These are phyloP conservation scores for Elysia chlorotica DNA, from an alignment of 1,140 invertebrate genomes.

Conservation along the genomic window DNA sequence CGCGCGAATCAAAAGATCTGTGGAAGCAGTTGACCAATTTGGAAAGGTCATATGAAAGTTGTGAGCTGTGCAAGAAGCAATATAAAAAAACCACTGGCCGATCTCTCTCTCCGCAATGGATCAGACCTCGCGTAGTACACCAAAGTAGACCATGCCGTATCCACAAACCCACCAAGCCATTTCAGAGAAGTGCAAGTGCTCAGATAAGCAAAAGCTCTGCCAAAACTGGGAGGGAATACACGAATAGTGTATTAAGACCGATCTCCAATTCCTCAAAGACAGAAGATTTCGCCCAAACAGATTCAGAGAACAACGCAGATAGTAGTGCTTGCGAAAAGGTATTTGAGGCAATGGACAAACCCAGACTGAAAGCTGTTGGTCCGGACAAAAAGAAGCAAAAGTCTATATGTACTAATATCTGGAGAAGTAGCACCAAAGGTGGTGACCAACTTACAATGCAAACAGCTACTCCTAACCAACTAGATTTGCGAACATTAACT, in stretches of 20 bases:
- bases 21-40: slow-evolving; percentile 8
- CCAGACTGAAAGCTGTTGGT: no score
- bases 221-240: neutral
- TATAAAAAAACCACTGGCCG: neutral
- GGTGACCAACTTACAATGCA: no score
- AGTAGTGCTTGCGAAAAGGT: no score
- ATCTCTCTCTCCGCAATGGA: neutral
- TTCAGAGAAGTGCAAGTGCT: neutral
- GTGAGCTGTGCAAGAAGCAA: neutral
- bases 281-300: no score
- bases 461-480: no score
- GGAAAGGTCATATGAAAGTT: slow-evolving; percentile 1
- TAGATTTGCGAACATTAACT: no score
- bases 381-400: no score
- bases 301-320: no score
- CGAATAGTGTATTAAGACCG: neutral
- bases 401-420: no score
- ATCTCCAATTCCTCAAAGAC: neutral
- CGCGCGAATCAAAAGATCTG: neutral
- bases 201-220: neutral
- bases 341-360: no score
- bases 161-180: neutral
- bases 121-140: neutral
- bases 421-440: no score
- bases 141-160: neutral